A percentile compares a stretch with the other conserved stretches of the same genome.
Conservation (phyloP, 2,113 vertebrate genomes). For the Tragelaphus strepsiceros region DNA sequence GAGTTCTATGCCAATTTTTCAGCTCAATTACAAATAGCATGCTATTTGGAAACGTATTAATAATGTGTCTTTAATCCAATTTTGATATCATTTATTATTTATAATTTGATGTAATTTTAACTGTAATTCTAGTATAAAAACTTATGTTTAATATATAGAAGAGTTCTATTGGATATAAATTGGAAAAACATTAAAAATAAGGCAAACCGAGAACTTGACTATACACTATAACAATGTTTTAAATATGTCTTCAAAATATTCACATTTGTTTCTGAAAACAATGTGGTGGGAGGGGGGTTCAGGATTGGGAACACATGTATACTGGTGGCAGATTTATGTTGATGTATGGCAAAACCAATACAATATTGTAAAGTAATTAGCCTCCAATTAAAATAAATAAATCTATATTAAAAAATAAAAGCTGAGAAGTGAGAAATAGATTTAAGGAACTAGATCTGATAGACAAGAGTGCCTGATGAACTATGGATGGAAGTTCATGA, state of each 20-base stretch:
- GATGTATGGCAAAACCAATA: too few species aligned
- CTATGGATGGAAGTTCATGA: fast-evolving
- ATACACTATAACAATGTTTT: neutral
- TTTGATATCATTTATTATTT: neutral
- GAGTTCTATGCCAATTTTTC: neutral
- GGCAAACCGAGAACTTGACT: neutral
- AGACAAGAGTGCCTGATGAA: neutral
- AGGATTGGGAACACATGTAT: too few species aligned
- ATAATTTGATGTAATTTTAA: neutral
- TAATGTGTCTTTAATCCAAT: neutral
- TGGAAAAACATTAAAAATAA: neutral
- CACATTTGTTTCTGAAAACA: neutral
- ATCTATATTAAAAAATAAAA: too few species aligned
- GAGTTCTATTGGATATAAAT: neutral
- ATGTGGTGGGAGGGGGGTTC: neutral
- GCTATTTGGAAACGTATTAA: neutral
- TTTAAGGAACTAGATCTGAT: neutral
- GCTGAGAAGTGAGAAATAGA: neutral
- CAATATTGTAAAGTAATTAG: too few species aligned
- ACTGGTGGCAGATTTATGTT: fast-evolving
- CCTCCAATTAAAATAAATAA: too few species aligned
- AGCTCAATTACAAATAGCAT: neutral
- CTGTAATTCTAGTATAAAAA: neutral
- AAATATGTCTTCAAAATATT: neutral
- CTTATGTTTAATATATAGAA: neutral